Base-by-base conservation (phyloP, 1,140 invertebrate species). In the Harlomillsia oculata region DNA sequence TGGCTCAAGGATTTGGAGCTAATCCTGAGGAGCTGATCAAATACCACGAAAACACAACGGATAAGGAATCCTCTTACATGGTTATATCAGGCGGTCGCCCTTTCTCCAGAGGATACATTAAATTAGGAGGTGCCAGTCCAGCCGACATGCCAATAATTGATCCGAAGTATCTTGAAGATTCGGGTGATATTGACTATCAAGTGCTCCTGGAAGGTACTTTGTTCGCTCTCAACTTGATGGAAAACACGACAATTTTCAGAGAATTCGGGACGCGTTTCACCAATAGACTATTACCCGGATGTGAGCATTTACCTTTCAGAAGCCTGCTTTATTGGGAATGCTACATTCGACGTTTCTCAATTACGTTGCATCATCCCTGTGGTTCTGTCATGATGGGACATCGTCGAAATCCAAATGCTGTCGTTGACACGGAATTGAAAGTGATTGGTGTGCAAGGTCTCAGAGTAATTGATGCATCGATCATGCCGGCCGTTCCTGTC, bases 101-200 rank as follows among this genome's bases (percentile, higher is more conserved):
- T 59, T 40, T 69, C 39, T 71, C 69, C 21, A 44, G 56, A 6
- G 83, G 83, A 9, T 28, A 54, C 9, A 72, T 85, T 8, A 60
- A 72, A 59, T 66, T 85, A 2, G 75, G 72, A 49, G 74, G 69
- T 18, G 74, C 69, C 2, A 74, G 79, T 78, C 77, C 83, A 63
- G 49, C 69, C 68, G 20, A 76, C 2, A 69, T 72, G 53, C 85
- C 85, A 5, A 54, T 79, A 25, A 79, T 87, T 46, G 77, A 80
- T 64, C 77, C 84, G 3, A 81, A 82, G 59, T 84, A 81, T 62
- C 77, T 83, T 39, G 58, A 65, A 3, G 64, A 71, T 21, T 39
- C 59, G 6, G 25, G 60, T 6, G 73, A 75, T 49, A 44, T 71
- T 3, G 30, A 69, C 11, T 11, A 9, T 2, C 36, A 53, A 20